phyloP scores from a whole-genome alignment of 2,797 vertebrate species.

The Cynodonichthys magdalenae region DNA sequence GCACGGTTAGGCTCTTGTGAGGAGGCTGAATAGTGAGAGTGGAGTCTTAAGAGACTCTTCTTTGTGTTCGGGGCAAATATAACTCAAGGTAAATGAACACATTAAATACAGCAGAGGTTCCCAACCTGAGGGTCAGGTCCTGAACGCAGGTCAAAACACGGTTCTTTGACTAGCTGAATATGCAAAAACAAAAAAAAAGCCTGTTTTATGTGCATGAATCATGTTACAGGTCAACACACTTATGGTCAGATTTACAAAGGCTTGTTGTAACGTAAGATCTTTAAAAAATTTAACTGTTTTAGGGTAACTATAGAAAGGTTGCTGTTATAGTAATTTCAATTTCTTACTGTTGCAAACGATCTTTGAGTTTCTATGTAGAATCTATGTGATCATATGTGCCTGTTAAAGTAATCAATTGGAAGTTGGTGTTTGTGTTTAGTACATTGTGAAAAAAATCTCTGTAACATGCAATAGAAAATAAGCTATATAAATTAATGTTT shows the following conservation, averaged over 20 bases:
- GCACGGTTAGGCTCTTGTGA: constrained; percentile 45
- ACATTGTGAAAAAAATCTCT: too few species aligned
- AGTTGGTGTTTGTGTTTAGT: too few species aligned
- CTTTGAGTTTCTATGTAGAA: too few species aligned
- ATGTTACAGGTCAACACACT: not conserved
- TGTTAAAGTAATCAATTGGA: too few species aligned
- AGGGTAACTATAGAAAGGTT: too few species aligned
- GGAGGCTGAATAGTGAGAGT: constrained; percentile 60
- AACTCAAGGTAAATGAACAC: constrained; percentile 60
- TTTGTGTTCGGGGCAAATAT: constrained; percentile 61
- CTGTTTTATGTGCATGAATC: too few species aligned
- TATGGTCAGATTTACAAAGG: not conserved
- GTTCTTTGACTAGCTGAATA: not conserved
- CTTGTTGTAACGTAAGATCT: not conserved
- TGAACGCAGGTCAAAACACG: constrained; percentile 1
- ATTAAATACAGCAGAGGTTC: constrained; percentile 29
- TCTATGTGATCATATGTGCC: too few species aligned
- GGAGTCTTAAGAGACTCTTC: constrained; percentile 56
- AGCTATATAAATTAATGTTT: too few species aligned
- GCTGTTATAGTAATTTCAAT: too few species aligned
- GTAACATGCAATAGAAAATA: too few species aligned
- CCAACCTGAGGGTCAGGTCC: constrained; percentile 18
- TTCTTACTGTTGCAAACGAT: too few species aligned
- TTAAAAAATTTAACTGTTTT: too few species aligned
- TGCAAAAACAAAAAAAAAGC: not conserved